A percentile compares a stretch with the other conserved stretches of the same genome.
Evolutionary conservation across 2,888 invertebrate genomes (phyloP).

Genomic region (Ennomos erosarius): DNA sequence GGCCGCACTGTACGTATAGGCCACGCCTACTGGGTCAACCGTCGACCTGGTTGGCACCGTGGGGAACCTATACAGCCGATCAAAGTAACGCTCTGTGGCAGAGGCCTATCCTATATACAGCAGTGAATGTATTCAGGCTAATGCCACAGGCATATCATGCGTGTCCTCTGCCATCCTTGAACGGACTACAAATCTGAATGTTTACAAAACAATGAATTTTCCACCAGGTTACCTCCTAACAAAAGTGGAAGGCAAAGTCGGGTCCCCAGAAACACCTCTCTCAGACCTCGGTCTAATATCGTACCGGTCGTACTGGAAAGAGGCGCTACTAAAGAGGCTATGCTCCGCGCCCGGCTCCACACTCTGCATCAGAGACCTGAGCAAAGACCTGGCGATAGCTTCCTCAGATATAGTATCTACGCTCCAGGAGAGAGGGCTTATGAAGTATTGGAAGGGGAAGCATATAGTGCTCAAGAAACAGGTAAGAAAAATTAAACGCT

Average conservation of each 20-base stretch:
- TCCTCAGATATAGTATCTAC: slow-evolving; percentile 99
- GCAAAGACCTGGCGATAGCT: slow-evolving; percentile 97
- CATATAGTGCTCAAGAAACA: slow-evolving; percentile 98
- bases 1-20: no score
- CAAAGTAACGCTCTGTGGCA: no score
- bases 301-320: slow-evolving; percentile 99
- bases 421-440: slow-evolving; percentile 97
- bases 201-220: neutral
- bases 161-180: no score
- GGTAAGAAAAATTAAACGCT: slow-evolving; percentile 74
- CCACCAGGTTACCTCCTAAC: slow-evolving; percentile 96
- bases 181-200: no score
- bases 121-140: no score
- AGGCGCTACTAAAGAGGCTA: slow-evolving; percentile 95
- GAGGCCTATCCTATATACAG: no score
- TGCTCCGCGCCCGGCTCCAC: slow-evolving; percentile 95
- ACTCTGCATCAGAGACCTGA: slow-evolving; percentile 94
- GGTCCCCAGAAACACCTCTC: slow-evolving; percentile 99
- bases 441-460: slow-evolving; percentile 99
- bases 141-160: no score
- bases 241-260: slow-evolving; percentile 97
- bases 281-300: slow-evolving; percentile 99
- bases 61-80: no score
- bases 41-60: no score
- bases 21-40: no score